Conservation (phyloP, 1,140 invertebrate genomes). For the Plodia interpunctella region DNA sequence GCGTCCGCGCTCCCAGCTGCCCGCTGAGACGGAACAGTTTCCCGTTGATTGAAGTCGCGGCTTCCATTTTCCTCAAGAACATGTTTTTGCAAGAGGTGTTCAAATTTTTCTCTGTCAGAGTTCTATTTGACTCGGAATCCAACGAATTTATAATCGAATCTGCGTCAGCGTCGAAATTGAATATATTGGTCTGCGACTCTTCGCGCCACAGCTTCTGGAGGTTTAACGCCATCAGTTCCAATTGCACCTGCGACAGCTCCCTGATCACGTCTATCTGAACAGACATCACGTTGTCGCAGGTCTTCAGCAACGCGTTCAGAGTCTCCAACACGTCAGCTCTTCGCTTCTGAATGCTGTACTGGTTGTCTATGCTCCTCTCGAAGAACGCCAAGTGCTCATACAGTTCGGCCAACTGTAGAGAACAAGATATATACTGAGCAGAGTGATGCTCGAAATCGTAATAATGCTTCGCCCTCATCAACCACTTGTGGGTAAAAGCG, state of each 20-base stretch:
- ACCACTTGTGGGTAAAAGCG: constrained; percentile 80
- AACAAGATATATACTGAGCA: constrained; percentile 82
- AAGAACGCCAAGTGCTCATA: constrained; percentile 84
- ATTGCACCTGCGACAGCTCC: constrained; percentile 74
- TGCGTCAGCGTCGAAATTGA: constrained; percentile 50
- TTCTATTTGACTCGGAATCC: constrained; percentile 59
- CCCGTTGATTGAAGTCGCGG: constrained; percentile 55
- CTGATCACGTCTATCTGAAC: constrained; percentile 66
- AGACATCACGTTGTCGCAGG: constrained; percentile 58
- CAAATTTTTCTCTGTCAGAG: constrained; percentile 55
- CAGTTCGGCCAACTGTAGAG: constrained; percentile 82
- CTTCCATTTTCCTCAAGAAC: constrained; percentile 65
- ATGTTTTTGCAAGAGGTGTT: constrained; percentile 58
- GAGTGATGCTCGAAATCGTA: constrained; percentile 84
- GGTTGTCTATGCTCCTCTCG: constrained; percentile 81
- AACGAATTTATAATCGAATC: constrained; percentile 62
- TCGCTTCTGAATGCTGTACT: constrained; percentile 84
- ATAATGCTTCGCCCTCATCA: constrained; percentile 81
- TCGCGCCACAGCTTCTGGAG: constrained; percentile 72
- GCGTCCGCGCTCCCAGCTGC: constrained; percentile 39
- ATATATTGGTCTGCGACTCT: constrained; percentile 60
- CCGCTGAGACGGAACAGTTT: constrained; percentile 57
- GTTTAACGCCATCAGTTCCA: constrained; percentile 79
- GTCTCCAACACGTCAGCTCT: constrained; percentile 82
- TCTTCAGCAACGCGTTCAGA: constrained; percentile 67